Evolutionary conservation across 2,113 vertebrate genomes (phyloP), one percentile per base, ranked within the genome.

Genomic region (Centropus unirufus): DNA sequence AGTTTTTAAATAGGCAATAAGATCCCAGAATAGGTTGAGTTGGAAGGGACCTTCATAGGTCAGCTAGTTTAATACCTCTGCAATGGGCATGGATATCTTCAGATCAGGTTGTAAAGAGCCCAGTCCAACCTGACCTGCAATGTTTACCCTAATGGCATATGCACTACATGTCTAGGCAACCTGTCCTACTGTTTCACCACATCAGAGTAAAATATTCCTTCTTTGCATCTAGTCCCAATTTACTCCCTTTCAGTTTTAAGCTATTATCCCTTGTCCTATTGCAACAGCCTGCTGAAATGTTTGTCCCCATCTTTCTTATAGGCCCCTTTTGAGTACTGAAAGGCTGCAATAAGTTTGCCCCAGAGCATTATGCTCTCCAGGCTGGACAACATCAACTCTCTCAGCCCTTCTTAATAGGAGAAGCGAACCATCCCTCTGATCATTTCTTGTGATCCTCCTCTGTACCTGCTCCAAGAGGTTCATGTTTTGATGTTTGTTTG

Each of bases 41-140:
- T 55, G 14, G 16, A 81, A 77, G 9, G 29, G 4, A 66, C 11
- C 9, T 40, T 70, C 36, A n/a, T 19, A 47, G 5, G 5, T 32
- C 27, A 55, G 20, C 15, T 40, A 49, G 14, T 64, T 39, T 15
- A 78, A 22, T 0, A 0, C 1, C 3, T 8, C 19, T 27, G 9
- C 22, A 64, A 8, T 4, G 0, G 47, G 7, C 16, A 78, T 9
- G 13, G 15, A 51, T 7, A 64, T 44, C 14, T 40, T n/a, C 49
- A 49, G 3, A 46, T 5, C 11, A 72, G 11, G 8, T 29, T 67
- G 17, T 23, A 42, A 8, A 67, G 44, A 64, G 23, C 3, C 8
- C 12, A 5, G 0, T 44, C 14, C 27, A 73, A 15, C 18, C 8
- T 27, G 21, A 14, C 16, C 12, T 20, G 44, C 5, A 82, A n/a